Evolutionary conservation across 2,113 vertebrate genomes (phyloP).

Genomic region (Pachypanchax playfairii): DNA sequence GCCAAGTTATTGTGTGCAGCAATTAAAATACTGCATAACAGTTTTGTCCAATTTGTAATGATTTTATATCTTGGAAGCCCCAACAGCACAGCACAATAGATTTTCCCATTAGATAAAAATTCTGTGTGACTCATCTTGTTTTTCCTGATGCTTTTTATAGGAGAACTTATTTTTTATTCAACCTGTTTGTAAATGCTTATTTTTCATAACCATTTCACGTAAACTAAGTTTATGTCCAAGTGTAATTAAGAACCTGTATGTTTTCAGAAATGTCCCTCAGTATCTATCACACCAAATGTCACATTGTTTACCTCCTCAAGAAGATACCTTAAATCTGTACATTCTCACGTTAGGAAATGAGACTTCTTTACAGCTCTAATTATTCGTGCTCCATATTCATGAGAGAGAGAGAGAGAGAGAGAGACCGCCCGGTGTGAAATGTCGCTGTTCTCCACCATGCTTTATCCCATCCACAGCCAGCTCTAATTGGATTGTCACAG

Average conservation of each 20-base stretch:
- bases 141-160: background rate
- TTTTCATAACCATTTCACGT: no score
- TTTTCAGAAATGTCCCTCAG: background rate
- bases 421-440: constrained; percentile 55
- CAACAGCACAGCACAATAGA: background rate
- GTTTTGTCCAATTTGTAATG: background rate
- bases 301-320: constrained; percentile 31
- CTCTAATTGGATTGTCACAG: constrained; percentile 65
- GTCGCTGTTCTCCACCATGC: constrained; percentile 60
- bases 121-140: background rate
- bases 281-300: constrained; percentile 8
- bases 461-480: constrained; percentile 46
- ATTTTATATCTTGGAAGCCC: background rate
- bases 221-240: background rate
- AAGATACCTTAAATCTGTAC: constrained; percentile 42
- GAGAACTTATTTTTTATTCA: no score
- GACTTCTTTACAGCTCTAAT: constrained; percentile 59
- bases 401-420: constrained; percentile 53
- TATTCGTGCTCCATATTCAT: constrained; percentile 73
- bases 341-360: constrained; percentile 24
- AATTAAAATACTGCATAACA: background rate
- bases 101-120: background rate
- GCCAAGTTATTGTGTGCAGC: background rate
- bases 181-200: no score
- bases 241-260: background rate